These are phyloP conservation scores for Psettodes erumei DNA, from an alignment of 2,113 vertebrate genomes.

Conservation along the genomic window DNA sequence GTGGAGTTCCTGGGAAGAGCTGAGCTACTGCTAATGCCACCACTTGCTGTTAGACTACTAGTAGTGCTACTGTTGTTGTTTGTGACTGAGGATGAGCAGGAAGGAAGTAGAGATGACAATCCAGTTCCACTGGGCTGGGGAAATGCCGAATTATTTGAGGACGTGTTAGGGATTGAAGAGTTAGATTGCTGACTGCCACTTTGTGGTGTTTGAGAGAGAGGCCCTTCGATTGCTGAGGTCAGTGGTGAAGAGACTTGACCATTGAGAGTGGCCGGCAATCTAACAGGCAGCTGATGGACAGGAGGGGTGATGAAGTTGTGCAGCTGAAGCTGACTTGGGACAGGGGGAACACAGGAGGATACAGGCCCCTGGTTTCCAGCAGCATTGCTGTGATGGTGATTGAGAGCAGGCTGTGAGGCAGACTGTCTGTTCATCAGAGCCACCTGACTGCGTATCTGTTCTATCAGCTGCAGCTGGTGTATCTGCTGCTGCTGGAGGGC, in stretches of 20 bases:
- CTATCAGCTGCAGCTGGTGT: slow-evolving; percentile 97
- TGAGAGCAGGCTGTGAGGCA: slow-evolving; percentile 83
- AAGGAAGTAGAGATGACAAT: slow-evolving; percentile 83
- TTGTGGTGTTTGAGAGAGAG: slow-evolving; percentile 86
- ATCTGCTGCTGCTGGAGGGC: slow-evolving; percentile 98
- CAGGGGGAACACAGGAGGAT: slow-evolving; percentile 78
- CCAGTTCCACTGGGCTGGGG: slow-evolving; percentile 77
- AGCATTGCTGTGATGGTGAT: slow-evolving; percentile 76
- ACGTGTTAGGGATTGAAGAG: slow-evolving; percentile 81
- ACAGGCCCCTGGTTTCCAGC: slow-evolving; percentile 76
- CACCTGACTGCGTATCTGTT: slow-evolving; percentile 98
- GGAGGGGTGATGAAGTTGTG: slow-evolving; percentile 88
- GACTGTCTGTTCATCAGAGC: slow-evolving; percentile 94
- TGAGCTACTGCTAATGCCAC: slow-evolving; percentile 75
- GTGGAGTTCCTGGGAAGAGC: slow-evolving; percentile 86
- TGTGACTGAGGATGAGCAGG: slow-evolving; percentile 80
- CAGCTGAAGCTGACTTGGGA: slow-evolving; percentile 88
- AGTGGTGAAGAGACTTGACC: slow-evolving; percentile 80
- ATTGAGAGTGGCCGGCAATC: slow-evolving; percentile 81
- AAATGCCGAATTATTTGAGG: slow-evolving; percentile 80
- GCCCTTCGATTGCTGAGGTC: slow-evolving; percentile 83
- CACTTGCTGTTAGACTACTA: slow-evolving; percentile 65
- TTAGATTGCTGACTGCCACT: slow-evolving; percentile 84
- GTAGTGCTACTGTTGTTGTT: slow-evolving; percentile 75
- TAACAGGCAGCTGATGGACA: slow-evolving; percentile 88